Percentiles rank a stretch among this genome's conserved stretches.
phyloP scores from a whole-genome alignment of 1,140 invertebrate species.

The Pseudoatta argentina region DNA sequence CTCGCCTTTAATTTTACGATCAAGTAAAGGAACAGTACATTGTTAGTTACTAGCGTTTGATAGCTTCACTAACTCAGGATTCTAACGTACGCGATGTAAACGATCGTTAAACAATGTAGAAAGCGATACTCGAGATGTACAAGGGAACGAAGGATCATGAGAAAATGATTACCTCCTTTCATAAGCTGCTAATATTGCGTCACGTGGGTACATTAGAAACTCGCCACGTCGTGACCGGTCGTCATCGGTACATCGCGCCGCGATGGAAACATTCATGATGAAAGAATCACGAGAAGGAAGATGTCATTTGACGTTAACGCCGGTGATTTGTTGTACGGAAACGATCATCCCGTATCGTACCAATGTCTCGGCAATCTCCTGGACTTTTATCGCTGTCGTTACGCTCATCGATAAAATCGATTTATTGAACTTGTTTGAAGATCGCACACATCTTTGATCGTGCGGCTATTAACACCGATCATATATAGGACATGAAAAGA shows the following conservation, averaged over 20 bases:
- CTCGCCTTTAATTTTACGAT: neutral
- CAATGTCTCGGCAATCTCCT: neutral
- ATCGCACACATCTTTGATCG: slow-evolving; percentile 1
- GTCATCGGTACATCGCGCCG: slow-evolving; percentile 50
- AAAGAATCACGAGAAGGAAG: slow-evolving; percentile 24
- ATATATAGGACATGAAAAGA: neutral
- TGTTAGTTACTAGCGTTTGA: slow-evolving; percentile 53
- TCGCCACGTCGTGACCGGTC: slow-evolving; percentile 67
- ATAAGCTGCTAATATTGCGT: slow-evolving; percentile 50
- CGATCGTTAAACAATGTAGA: slow-evolving; percentile 52
- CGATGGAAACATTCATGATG: slow-evolving; percentile 12
- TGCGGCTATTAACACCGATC: neutral
- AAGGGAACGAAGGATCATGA: slow-evolving; percentile 71
- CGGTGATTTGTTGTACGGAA: slow-evolving; percentile 29
- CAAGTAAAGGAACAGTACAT: slow-evolving; percentile 11
- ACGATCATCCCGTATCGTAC: neutral
- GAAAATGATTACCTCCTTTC: slow-evolving; percentile 76
- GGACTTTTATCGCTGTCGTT: slow-evolving; percentile 38
- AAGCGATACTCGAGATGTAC: slow-evolving; percentile 57
- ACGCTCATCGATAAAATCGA: slow-evolving; percentile 33
- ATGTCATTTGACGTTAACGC: slow-evolving; percentile 47
- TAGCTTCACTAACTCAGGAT: slow-evolving; percentile 14
- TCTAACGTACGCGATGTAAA: neutral
- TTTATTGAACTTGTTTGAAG: slow-evolving; percentile 38
- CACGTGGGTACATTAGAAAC: slow-evolving; percentile 53